Percentiles rank a stretch among this genome's conserved stretches.
Evolutionary conservation across 2,888 invertebrate genomes (phyloP).

Genomic region (Reticulitermes lucifugus): DNA sequence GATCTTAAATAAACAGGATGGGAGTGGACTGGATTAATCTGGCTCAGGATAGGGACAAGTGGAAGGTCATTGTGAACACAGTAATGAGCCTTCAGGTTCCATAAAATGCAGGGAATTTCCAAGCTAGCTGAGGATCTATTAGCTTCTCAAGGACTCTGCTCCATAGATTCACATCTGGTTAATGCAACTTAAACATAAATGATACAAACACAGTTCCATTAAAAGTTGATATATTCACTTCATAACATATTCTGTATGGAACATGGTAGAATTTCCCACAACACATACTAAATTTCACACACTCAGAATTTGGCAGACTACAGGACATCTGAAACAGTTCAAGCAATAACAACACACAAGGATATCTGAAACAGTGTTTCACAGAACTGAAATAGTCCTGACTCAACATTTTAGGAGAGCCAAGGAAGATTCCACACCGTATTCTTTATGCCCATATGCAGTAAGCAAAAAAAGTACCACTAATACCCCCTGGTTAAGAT

Average conservation of each 20-base stretch:
- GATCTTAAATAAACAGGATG: no score
- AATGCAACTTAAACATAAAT: not conserved
- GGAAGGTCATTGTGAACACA: no score
- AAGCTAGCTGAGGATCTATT: no score
- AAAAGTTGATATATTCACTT: slow-evolving; percentile 19
- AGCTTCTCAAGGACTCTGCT: no score
- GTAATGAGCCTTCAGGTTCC: no score
- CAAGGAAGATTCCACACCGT: not conserved
- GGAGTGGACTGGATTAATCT: no score
- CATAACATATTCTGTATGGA: slow-evolving; percentile 61
- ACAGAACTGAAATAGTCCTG: not conserved
- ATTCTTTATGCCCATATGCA: not conserved
- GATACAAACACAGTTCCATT: not conserved
- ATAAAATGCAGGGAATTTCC: no score
- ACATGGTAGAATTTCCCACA: slow-evolving; percentile 61
- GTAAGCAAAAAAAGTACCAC: not conserved
- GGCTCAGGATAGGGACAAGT: no score
- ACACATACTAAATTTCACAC: slow-evolving; percentile 49
- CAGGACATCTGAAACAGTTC: slow-evolving; percentile 31
- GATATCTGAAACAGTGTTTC: not conserved
- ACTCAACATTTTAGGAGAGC: not conserved
- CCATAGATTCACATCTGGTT: no score
- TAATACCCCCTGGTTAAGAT: not conserved
- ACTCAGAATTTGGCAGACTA: slow-evolving; percentile 34
- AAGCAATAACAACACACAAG: not conserved